phyloP scores from a whole-genome alignment of 1,140 invertebrate species.

The Capitella teleta region DNA sequence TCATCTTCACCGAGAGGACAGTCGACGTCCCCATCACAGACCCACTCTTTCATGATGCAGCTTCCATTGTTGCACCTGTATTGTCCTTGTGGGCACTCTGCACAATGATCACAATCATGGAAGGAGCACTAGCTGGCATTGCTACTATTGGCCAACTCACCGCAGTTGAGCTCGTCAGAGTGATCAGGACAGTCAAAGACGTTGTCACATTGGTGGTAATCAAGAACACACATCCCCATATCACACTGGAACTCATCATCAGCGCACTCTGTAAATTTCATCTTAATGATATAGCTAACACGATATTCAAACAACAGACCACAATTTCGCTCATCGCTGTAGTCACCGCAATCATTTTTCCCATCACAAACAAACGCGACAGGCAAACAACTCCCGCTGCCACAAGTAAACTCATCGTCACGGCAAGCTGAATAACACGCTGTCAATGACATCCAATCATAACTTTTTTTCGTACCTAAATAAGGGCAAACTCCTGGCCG shows the following conservation, averaged over 20 bases:
- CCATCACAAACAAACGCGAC: not conserved
- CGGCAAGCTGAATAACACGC: not conserved
- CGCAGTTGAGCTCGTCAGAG: constrained; percentile 18
- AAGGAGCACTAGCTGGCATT: no score
- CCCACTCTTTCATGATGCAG: constrained; percentile 22
- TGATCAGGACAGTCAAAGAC: constrained; percentile 17
- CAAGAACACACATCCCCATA: constrained; percentile 13
- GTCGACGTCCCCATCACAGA: constrained; percentile 22
- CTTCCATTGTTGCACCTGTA: constrained; percentile 16
- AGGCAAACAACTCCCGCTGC: not conserved
- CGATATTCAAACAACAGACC: not conserved
- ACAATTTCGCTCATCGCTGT: constrained; percentile 7
- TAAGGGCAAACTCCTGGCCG: not conserved
- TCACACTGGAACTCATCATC: constrained; percentile 13
- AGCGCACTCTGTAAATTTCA: constrained; percentile 9
- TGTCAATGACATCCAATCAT: no score
- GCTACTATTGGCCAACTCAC: no score
- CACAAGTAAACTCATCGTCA: constrained; percentile 1
- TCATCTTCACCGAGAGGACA: constrained; percentile 20
- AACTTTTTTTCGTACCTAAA: no score
- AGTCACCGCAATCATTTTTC: constrained; percentile 6
- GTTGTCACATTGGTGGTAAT: constrained; percentile 14
- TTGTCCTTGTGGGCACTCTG: constrained; percentile 16
- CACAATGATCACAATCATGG: not conserved
- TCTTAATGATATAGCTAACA: not conserved